Conservation (phyloP, 2,888 invertebrate genomes). For the Pardosa pseudoannulata region DNA sequence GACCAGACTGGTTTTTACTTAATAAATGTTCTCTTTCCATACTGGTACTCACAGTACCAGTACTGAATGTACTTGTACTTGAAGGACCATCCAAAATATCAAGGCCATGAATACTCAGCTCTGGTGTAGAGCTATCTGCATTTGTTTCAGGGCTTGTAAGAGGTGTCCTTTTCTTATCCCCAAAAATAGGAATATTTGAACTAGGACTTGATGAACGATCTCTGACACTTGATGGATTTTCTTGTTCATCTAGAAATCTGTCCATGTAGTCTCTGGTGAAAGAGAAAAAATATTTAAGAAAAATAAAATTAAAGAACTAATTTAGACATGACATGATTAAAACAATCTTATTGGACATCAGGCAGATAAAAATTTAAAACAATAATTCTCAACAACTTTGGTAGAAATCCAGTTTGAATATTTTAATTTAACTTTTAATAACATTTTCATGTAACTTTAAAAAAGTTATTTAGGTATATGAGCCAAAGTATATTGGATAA, state of each 20-base stretch:
- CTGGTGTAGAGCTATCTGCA: constrained; percentile 64
- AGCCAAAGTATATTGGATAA: too few species aligned
- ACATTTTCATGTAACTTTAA: too few species aligned
- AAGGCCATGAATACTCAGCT: constrained; percentile 55
- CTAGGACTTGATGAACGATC: constrained; percentile 72
- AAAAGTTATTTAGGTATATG: too few species aligned
- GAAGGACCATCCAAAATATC: constrained; percentile 62
- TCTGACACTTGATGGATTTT: constrained; percentile 73
- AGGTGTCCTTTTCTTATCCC: constrained; percentile 60
- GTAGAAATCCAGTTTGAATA: too few species aligned
- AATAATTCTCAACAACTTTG: too few species aligned
- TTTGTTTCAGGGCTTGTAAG: constrained; percentile 65
- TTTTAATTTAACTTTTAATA: too few species aligned
- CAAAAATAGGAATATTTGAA: constrained; percentile 54
- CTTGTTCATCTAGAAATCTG: constrained; percentile 90
- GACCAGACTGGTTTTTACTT: constrained; percentile 32
- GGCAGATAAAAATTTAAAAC: too few species aligned
- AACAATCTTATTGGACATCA: too few species aligned
- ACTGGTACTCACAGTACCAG: constrained; percentile 41
- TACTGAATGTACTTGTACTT: constrained; percentile 59
- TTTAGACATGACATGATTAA: too few species aligned
- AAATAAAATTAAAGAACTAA: too few species aligned
- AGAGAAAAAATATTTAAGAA: too few species aligned
- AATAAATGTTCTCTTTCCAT: constrained; percentile 45
- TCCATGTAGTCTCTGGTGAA: constrained; percentile 89